phyloP scores from a whole-genome alignment of 2,888 invertebrate species.

The Quadroppia sp. region DNA sequence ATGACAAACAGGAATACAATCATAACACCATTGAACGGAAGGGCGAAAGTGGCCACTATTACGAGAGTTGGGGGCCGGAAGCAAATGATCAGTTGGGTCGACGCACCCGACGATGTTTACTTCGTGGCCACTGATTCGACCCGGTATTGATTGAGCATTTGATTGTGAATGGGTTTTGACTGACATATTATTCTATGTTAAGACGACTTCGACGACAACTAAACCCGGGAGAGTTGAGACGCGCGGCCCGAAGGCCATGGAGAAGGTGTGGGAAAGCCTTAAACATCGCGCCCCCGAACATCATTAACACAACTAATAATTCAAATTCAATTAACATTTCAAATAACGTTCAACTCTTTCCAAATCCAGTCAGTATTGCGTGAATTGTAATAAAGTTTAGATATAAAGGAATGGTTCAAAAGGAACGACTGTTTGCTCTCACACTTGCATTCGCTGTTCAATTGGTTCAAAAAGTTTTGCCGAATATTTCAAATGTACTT shows the following conservation, averaged over 20 bases:
- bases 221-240: conserved; percentile 70
- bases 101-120: conserved; percentile 94
- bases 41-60: conserved; percentile 74
- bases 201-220: conserved; percentile 80
- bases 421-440: neutral
- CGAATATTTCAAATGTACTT: neutral
- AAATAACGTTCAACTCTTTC: conserved; percentile 20
- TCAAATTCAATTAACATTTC: conserved; percentile 27
- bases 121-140: conserved; percentile 84
- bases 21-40: conserved; percentile 62
- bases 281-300: neutral
- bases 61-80: conserved; percentile 67
- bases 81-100: conserved; percentile 96
- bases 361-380: conserved; percentile 35
- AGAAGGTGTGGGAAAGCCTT: conserved; percentile 34
- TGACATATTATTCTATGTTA: too few relatives aligned
- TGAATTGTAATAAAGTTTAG: neutral
- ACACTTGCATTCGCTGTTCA: neutral
- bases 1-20: conserved; percentile 34
- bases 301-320: conserved; percentile 1
- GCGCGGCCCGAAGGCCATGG: conserved; percentile 80
- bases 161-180: too few relatives aligned
- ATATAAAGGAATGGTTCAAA: neutral
- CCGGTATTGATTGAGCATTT: conserved; percentile 62
- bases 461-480: neutral